These are phyloP conservation scores for Sminthopsis crassicaudata DNA, from an alignment of 2,113 vertebrate species.

Conservation along the genomic window DNA sequence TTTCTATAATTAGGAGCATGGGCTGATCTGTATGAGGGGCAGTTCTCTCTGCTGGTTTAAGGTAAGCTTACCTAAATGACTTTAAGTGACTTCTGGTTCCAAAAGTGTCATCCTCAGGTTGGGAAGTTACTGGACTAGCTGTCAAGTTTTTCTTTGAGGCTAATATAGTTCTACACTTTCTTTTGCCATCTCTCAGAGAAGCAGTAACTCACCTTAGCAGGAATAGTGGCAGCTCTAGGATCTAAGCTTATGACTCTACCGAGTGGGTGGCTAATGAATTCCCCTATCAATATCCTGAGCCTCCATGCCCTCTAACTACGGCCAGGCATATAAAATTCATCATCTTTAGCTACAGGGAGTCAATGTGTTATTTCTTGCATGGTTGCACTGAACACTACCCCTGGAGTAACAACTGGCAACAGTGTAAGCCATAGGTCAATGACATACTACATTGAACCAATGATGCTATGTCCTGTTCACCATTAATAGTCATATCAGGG, in stretches of 20 bases:
- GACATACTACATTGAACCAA: constrained; percentile 35
- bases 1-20: constrained; percentile 11
- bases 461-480: not conserved
- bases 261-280: constrained; percentile 77
- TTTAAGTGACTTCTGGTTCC: constrained; percentile 60
- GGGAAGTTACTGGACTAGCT: constrained; percentile 49
- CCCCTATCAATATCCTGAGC: constrained; percentile 62
- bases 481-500: not conserved
- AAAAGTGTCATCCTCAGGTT: constrained; percentile 53
- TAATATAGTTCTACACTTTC: constrained; percentile 57
- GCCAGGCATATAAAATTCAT: constrained; percentile 75
- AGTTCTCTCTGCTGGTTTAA: constrained; percentile 15
- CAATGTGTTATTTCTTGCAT: constrained; percentile 69
- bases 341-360: constrained; percentile 77
- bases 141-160: constrained; percentile 55
- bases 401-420: constrained; percentile 48
- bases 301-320: constrained; percentile 56
- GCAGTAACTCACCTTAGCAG: constrained; percentile 70
- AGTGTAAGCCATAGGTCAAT: constrained; percentile 50
- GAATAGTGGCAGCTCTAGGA: constrained; percentile 44
- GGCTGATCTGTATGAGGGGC: not conserved
- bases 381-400: constrained; percentile 64
- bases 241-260: constrained; percentile 29
- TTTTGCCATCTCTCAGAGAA: constrained; percentile 60
- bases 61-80: constrained; percentile 64